phyloP scores from a whole-genome alignment of 2,113 vertebrate genomes.

The Trochalopteron elliotii region DNA sequence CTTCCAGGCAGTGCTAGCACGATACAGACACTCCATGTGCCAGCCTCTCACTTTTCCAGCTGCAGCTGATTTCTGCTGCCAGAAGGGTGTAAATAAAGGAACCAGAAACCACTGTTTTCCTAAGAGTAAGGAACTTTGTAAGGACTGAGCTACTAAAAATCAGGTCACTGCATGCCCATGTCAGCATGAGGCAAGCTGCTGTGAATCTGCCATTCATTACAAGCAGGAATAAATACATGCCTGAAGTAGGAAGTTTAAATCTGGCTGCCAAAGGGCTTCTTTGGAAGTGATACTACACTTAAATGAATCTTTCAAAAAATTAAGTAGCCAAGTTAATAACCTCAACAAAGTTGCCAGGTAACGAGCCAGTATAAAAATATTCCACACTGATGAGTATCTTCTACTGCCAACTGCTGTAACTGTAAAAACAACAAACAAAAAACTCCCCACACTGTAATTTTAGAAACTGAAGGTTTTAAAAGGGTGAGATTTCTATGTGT shows the following conservation, averaged over 20 bases:
- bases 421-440: neutral
- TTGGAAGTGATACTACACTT: neutral
- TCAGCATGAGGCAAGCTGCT: neutral
- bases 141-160: neutral
- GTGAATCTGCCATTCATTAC: neutral
- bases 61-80: constrained; percentile 44
- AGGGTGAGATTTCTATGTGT: neutral
- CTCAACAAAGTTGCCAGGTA: neutral
- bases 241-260: neutral
- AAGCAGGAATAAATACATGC: neutral
- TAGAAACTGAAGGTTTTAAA: neutral
- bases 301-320: neutral
- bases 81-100: constrained; percentile 70
- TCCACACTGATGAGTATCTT: neutral
- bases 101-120: constrained; percentile 57
- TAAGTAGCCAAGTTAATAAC: neutral
- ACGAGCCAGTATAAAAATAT: neutral
- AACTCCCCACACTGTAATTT: neutral
- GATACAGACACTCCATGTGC: neutral
- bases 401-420: neutral
- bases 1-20: constrained; percentile 46
- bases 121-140: neutral
- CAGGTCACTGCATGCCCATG: neutral
- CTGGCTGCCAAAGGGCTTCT: neutral
- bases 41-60: neutral